These are phyloP conservation scores for Listronotus oregonensis DNA, from an alignment of 1,140 invertebrate species.

Conservation along the genomic window DNA sequence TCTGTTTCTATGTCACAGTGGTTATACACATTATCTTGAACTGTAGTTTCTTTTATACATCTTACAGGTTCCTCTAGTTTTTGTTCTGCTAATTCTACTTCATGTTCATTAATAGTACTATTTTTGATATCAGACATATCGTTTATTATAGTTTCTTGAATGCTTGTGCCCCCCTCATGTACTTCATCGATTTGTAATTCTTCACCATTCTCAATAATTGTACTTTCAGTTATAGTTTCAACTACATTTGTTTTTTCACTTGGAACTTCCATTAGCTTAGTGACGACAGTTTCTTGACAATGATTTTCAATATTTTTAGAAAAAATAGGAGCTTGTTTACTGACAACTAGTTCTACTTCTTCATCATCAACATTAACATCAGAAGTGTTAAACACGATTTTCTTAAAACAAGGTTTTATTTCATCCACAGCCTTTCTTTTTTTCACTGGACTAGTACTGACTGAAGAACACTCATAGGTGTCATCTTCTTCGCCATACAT, in stretches of 20 bases:
- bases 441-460: conserved; percentile 15
- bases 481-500: conserved; percentile 43
- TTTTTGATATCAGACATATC: not conserved
- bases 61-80: not conserved
- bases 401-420: not conserved
- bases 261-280: not conserved
- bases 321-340: not conserved
- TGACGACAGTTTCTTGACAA: not conserved
- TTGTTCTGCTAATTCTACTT: not conserved
- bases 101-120: too few species aligned
- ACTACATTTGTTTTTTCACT: not conserved
- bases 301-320: not conserved
- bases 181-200: not conserved
- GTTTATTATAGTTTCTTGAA: not conserved
- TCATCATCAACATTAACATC: conserved; percentile 1
- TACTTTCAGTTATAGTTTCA: too few species aligned
- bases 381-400: not conserved
- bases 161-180: not conserved
- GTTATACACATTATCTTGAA: not conserved
- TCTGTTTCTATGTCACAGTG: not conserved
- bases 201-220: not conserved
- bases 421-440: conserved; percentile 19
- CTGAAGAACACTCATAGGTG: conserved; percentile 15
- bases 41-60: not conserved
- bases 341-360: conserved; percentile 6